Evolutionary conservation across 1,140 invertebrate species (phyloP).

Genomic region (Penaeus vannamei): DNA sequence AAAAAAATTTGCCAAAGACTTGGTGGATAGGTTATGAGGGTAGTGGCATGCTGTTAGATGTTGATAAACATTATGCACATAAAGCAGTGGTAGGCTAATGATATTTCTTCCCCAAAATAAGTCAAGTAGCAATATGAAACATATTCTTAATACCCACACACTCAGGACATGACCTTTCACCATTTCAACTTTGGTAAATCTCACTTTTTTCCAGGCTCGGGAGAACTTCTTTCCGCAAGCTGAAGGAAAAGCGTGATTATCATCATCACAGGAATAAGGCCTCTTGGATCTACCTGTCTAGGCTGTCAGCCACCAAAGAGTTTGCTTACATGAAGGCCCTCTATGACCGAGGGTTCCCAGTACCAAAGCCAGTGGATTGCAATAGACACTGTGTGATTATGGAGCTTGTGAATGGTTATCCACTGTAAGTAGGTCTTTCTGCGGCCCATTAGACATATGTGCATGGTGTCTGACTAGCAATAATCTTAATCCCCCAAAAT

Average conservation of each 20-base stretch:
- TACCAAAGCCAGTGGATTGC: conserved; percentile 94
- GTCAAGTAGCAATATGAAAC: too few species aligned
- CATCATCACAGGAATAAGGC: conserved; percentile 89
- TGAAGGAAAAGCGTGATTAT: conserved; percentile 98
- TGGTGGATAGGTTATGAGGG: too few species aligned
- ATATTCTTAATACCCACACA: too few species aligned
- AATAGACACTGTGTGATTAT: conserved; percentile 98
- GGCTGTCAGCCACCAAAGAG: conserved; percentile 97
- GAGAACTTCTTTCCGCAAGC: conserved; percentile 95
- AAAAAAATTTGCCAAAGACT: too few species aligned
- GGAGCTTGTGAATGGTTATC: conserved; percentile 84
- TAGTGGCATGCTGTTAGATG: too few species aligned
- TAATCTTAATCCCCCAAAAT: neutral
- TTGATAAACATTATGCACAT: too few species aligned
- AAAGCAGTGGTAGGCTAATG: too few species aligned
- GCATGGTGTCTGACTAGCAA: neutral
- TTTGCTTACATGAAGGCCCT: conserved; percentile 98
- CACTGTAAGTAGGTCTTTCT: conserved; percentile 73
- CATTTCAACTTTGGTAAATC: neutral
- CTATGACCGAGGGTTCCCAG: conserved; percentile 90
- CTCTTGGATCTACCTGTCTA: conserved; percentile 98
- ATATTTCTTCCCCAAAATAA: too few species aligned
- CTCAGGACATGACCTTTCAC: neutral
- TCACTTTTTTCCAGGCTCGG: conserved; percentile 80
- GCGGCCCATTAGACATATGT: neutral